Conservation (phyloP, 2,113 vertebrate species). For the Mobula birostris region DNA sequence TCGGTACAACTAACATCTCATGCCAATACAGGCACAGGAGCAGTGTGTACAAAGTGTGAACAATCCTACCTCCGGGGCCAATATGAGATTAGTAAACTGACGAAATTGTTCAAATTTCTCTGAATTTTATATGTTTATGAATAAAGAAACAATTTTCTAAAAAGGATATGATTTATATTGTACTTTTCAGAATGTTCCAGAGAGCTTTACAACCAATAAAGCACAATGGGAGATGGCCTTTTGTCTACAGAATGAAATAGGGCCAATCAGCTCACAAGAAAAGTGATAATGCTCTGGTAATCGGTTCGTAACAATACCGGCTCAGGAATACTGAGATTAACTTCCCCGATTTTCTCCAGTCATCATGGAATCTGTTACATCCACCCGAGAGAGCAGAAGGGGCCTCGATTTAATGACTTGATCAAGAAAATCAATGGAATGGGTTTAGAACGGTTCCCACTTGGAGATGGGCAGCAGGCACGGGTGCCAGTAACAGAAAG, state of each 20-base stretch:
- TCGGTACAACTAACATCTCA: background rate
- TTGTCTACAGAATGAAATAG: too few species aligned
- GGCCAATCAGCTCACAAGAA: too few species aligned
- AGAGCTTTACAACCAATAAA: too few species aligned
- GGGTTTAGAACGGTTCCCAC: background rate
- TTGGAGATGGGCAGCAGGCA: too few species aligned
- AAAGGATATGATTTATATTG: background rate
- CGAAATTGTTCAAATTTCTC: background rate
- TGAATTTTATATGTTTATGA: background rate
- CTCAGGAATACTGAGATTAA: background rate
- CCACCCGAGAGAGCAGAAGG: too few species aligned
- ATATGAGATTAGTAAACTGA: background rate
- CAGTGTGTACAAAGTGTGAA: background rate
- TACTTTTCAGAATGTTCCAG: too few species aligned
- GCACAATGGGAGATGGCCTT: too few species aligned
- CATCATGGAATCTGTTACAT: background rate
- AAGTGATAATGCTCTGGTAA: too few species aligned
- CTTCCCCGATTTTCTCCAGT: background rate
- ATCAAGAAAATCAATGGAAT: background rate
- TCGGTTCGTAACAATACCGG: too few species aligned
- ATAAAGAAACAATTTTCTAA: background rate
- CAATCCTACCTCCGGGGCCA: background rate
- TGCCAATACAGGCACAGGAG: background rate
- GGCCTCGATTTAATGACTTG: background rate
- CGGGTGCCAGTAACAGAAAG: background rate